phyloP scores from a whole-genome alignment of 2,797 vertebrate genomes.

The Lithobates pipiens region DNA sequence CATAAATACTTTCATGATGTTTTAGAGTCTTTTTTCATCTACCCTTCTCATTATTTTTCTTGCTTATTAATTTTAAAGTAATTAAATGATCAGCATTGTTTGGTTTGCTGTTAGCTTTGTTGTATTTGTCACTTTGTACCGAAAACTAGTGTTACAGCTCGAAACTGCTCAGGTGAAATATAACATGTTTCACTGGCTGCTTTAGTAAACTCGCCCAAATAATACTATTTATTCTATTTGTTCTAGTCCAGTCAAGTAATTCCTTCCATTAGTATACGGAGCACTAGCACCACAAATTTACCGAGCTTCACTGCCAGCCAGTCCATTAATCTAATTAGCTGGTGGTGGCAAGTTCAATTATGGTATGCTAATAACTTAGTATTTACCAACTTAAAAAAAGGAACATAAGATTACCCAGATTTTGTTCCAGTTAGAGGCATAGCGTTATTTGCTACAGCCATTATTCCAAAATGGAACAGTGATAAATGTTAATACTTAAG shows the following conservation, averaged over 20 bases:
- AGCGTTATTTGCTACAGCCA: background rate
- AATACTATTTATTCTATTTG: background rate
- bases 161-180: background rate
- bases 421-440: background rate
- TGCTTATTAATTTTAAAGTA: no score
- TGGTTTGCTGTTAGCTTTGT: background rate
- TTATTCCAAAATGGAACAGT: background rate
- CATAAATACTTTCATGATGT: no score
- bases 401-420: background rate
- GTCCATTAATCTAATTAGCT: background rate
- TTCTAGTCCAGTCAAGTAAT: constrained; percentile 5
- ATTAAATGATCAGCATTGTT: no score
- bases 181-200: background rate
- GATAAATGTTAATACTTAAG: background rate
- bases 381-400: constrained; percentile 9
- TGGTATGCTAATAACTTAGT: constrained; percentile 5
- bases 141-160: background rate
- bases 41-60: no score
- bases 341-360: constrained; percentile 6
- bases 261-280: background rate
- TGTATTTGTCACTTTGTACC: background rate
- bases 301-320: background rate
- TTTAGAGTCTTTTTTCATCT: no score
- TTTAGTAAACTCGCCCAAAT: constrained; percentile 4
- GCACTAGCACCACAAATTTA: background rate